Conservation (phyloP, 2,797 vertebrate species). For the Pangasius krempfi region DNA sequence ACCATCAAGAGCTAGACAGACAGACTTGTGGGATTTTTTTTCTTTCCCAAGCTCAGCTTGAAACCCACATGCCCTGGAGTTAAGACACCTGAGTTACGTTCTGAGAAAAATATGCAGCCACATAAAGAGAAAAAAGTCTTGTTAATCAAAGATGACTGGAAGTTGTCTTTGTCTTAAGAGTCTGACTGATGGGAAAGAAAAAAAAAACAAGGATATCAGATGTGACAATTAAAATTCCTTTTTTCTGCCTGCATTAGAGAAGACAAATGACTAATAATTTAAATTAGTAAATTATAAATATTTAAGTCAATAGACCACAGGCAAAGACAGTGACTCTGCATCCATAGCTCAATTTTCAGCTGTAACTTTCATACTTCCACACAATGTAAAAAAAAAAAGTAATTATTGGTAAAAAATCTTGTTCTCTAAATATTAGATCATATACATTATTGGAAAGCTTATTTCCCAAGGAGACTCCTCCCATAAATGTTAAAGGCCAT, state of each 20-base stretch:
- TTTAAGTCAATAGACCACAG: background rate
- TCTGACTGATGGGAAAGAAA: background rate
- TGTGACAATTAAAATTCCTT: background rate
- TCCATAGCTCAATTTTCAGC: background rate
- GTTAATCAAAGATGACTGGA: constrained; percentile 31
- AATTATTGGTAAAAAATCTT: background rate
- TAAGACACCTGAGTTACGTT: constrained; percentile 24
- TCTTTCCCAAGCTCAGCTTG: background rate
- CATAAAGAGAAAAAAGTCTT: constrained; percentile 22
- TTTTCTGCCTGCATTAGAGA: background rate
- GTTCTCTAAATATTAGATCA: background rate
- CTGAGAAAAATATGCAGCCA: constrained; percentile 36
- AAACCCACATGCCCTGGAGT: constrained; percentile 42
- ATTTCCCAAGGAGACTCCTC: background rate
- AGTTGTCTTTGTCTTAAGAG: background rate
- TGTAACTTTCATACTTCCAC: background rate
- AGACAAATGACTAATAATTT: background rate
- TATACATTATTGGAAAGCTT: background rate
- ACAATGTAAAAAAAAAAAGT: background rate
- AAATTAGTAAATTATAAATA: background rate
- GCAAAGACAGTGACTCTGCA: background rate
- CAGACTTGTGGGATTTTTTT: constrained; percentile 18
- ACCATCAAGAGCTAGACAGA: constrained; percentile 43
- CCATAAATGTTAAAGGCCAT: background rate
- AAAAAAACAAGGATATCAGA: background rate